Evolutionary conservation across 1,140 invertebrate genomes (phyloP).

Genomic region (Ostrea edulis): DNA sequence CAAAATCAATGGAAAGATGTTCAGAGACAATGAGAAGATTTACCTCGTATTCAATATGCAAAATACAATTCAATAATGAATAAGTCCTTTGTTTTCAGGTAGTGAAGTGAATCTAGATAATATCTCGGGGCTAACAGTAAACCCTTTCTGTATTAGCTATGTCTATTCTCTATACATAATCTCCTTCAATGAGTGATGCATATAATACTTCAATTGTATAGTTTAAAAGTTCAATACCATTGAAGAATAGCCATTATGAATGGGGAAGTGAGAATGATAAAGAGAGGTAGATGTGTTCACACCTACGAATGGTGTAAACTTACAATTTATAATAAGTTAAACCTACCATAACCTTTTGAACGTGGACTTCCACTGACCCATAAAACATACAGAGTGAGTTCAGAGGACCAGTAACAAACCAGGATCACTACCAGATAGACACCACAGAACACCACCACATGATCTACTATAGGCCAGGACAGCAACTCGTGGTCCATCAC

Average conservation of each 20-base stretch:
- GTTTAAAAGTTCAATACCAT: neutral
- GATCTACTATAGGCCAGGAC: neutral
- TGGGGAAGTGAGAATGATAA: neutral
- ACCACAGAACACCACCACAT: slow-evolving; percentile 12
- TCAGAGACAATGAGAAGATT: neutral
- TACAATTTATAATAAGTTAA: neutral
- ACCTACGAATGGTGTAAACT: neutral
- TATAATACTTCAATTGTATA: neutral
- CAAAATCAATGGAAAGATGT: neutral
- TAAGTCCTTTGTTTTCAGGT: neutral
- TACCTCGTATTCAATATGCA: neutral
- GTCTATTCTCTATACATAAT: neutral
- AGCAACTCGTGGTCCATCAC: slow-evolving; percentile 1
- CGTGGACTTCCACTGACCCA: neutral
- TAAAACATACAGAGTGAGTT: neutral
- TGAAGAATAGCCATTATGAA: neutral
- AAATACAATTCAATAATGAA: neutral
- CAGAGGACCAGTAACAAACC: slow-evolving; percentile 24
- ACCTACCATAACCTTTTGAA: slow-evolving; percentile 12
- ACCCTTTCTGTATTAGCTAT: neutral
- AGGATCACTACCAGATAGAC: neutral
- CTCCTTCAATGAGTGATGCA: neutral
- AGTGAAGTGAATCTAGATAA: slow-evolving; percentile 2
- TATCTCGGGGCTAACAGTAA: neutral
- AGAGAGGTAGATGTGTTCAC: neutral